Evolutionary conservation across 64 coral and sea anemone species (phyloP).

Genomic region (Montipora foliosa): DNA sequence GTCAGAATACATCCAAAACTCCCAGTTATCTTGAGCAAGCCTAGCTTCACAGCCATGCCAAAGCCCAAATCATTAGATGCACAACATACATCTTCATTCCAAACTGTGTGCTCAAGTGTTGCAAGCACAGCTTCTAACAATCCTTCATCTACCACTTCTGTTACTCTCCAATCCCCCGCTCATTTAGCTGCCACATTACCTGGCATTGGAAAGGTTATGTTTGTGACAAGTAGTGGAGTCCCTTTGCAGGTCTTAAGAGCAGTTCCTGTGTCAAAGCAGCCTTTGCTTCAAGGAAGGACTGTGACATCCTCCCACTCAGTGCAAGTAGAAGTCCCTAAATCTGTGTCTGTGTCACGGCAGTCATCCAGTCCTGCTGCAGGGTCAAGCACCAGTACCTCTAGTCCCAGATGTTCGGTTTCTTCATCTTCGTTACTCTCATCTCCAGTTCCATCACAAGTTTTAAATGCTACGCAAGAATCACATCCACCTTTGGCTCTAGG

Average conservation of each 20-base stretch:
- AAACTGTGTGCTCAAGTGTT: neutral
- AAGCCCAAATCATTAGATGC: neutral
- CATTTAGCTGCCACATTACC: neutral
- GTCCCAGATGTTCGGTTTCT: neutral
- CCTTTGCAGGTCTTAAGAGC: neutral
- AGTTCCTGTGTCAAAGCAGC: neutral
- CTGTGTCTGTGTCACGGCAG: neutral
- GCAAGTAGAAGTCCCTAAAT: neutral
- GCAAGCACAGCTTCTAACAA: slow-evolving; percentile 22
- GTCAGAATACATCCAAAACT: neutral
- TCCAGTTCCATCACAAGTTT: neutral
- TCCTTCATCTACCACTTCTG: neutral
- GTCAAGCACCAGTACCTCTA: neutral
- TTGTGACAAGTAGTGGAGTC: slow-evolving; percentile 25
- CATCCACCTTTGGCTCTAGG: neutral
- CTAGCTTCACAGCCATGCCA: neutral
- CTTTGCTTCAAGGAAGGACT: slow-evolving; percentile 28
- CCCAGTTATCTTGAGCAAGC: neutral
- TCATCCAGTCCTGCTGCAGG: neutral
- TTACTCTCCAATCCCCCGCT: neutral
- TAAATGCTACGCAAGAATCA: neutral
- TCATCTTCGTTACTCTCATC: neutral
- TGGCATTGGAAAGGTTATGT: slow-evolving; percentile 42
- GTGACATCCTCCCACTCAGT: neutral
- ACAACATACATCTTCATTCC: neutral